These are phyloP conservation scores for Eilema caniola DNA, from an alignment of 2,888 invertebrate genomes.

Conservation along the genomic window DNA sequence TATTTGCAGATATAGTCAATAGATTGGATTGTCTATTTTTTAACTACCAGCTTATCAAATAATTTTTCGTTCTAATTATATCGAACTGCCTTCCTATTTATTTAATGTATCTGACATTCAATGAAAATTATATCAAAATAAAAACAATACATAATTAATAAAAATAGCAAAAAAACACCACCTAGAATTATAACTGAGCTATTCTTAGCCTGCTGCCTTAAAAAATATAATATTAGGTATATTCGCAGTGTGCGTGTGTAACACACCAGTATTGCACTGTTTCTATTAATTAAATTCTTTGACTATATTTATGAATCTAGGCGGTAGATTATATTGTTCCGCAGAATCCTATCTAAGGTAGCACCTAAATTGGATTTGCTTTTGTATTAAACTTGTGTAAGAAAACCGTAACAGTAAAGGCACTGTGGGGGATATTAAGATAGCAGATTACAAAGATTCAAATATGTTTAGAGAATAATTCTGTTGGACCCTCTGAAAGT, in stretches of 20 bases:
- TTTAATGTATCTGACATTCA: no score
- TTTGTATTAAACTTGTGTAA: conserved; percentile 28
- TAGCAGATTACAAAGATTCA: conserved; percentile 19
- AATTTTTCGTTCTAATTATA: no score
- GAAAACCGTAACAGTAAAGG: conserved; percentile 27
- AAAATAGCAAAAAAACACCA: no score
- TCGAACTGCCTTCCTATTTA: no score
- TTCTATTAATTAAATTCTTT: conserved; percentile 73
- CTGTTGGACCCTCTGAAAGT: conserved; percentile 14
- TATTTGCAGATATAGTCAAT: no score
- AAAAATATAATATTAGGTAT: neutral
- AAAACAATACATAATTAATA: no score
- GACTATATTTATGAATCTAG: conserved; percentile 59
- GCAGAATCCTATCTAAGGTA: conserved; percentile 43
- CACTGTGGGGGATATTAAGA: conserved; percentile 18
- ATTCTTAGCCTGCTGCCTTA: neutral
- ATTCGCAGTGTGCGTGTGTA: conserved; percentile 35
- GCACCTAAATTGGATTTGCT: conserved; percentile 33
- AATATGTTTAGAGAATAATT: conserved; percentile 31
- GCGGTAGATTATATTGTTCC: conserved; percentile 28
- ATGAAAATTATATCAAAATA: no score
- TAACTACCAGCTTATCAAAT: no score
- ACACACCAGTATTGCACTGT: conserved; percentile 48
- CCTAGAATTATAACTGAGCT: neutral
- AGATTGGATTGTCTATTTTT: no score